Conservation (phyloP, 2,797 vertebrate genomes). For the Pseudochirops corinnae region DNA sequence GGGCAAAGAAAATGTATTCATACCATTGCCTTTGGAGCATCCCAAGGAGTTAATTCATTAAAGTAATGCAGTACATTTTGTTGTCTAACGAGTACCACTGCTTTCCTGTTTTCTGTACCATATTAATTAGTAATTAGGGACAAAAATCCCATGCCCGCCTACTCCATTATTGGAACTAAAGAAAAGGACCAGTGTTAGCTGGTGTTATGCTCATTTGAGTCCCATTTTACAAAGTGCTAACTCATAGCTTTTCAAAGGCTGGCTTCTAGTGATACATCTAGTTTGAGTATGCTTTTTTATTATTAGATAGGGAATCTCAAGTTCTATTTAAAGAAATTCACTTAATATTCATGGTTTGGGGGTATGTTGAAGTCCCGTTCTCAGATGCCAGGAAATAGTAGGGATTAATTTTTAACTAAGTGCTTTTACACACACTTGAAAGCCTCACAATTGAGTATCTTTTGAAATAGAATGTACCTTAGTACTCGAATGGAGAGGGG, state of each 20-base stretch:
- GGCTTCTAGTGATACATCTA: neutral
- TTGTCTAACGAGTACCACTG: constrained; percentile 23
- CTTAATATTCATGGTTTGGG: neutral
- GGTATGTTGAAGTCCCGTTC: neutral
- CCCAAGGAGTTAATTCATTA: constrained; percentile 29
- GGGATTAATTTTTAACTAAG: constrained; percentile 9
- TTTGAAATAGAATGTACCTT: neutral
- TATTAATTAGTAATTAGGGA: constrained; percentile 25
- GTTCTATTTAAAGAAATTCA: neutral
- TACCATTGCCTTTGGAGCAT: neutral
- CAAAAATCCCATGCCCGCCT: neutral
- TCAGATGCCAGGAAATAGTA: neutral
- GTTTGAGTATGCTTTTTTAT: neutral
- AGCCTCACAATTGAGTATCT: neutral
- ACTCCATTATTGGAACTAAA: neutral
- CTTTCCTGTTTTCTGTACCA: constrained; percentile 20
- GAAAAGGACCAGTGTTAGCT: neutral
- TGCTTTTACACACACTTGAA: neutral
- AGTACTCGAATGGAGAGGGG: neutral
- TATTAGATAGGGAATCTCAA: neutral
- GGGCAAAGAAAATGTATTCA: neutral
- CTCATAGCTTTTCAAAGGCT: neutral
- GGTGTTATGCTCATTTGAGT: neutral
- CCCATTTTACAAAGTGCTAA: neutral
- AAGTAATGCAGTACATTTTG: neutral